Evolutionary conservation across 2,888 invertebrate genomes (phyloP).

Genomic region (Eristalinus sepulchralis): DNA sequence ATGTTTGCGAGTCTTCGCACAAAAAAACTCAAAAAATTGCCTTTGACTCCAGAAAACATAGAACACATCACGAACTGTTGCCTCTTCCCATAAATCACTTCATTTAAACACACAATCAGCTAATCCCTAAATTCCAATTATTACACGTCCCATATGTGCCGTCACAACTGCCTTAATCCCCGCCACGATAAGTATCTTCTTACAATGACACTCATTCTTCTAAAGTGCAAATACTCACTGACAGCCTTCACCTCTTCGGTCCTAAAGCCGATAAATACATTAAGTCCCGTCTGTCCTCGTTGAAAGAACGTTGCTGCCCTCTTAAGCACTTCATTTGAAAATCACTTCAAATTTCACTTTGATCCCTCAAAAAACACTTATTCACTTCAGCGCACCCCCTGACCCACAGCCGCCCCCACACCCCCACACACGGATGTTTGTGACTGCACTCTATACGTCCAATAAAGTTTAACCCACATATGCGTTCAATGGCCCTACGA

Average conservation of each 20-base stretch:
- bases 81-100: no score
- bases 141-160: background rate
- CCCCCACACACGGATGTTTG: constrained; percentile 17
- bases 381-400: constrained; percentile 21
- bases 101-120: no score
- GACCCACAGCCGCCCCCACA: background rate
- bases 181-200: no score
- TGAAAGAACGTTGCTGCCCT: background rate
- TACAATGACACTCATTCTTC: background rate
- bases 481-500: background rate
- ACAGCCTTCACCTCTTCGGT: background rate
- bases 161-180: background rate
- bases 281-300: background rate
- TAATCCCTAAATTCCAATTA: no score
- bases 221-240: background rate
- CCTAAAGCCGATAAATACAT: background rate
- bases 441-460: background rate
- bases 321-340: background rate
- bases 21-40: no score
- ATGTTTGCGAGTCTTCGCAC: no score
- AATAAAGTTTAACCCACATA: background rate
- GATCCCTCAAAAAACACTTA: constrained; percentile 39
- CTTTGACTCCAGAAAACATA: no score
- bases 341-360: constrained; percentile 34
- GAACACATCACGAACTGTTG: no score